Conservation (phyloP, 2,113 vertebrate genomes). For the Micronycteris hirsuta region DNA sequence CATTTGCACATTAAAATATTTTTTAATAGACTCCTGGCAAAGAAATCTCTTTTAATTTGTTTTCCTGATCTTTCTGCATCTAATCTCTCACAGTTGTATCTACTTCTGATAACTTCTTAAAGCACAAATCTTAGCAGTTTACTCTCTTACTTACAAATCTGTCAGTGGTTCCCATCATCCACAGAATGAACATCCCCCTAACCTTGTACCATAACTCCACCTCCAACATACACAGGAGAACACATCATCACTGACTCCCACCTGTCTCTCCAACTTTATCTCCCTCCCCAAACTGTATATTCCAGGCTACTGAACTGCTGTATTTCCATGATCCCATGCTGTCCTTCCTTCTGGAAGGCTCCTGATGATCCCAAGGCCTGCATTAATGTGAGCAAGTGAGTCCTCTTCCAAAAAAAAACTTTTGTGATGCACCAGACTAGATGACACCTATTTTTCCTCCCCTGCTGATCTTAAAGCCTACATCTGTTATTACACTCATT, state of each 20-base stretch:
- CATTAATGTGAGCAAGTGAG: background rate
- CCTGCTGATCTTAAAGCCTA: background rate
- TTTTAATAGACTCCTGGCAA: background rate
- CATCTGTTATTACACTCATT: background rate
- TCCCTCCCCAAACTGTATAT: background rate
- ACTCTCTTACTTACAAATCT: background rate
- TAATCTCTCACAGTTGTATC: conserved; percentile 1
- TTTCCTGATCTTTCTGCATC: conserved; percentile 4
- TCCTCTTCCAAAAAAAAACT: background rate
- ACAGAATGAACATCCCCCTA: background rate
- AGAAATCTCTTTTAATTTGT: background rate
- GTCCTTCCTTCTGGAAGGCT: background rate
- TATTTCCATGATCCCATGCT: background rate
- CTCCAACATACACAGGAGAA: background rate
- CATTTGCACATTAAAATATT: background rate
- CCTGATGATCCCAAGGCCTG: background rate
- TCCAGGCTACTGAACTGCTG: background rate
- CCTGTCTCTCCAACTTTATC: background rate
- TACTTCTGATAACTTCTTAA: conserved; percentile 29
- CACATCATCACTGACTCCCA: background rate
- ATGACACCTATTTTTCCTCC: background rate
- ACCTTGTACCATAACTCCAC: background rate
- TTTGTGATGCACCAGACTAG: background rate
- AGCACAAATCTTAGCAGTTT: conserved; percentile 21
- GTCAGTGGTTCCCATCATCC: background rate